Evolutionary conservation across 2,888 invertebrate genomes (phyloP).

Genomic region (Xanthorhoe spadicearia): DNA sequence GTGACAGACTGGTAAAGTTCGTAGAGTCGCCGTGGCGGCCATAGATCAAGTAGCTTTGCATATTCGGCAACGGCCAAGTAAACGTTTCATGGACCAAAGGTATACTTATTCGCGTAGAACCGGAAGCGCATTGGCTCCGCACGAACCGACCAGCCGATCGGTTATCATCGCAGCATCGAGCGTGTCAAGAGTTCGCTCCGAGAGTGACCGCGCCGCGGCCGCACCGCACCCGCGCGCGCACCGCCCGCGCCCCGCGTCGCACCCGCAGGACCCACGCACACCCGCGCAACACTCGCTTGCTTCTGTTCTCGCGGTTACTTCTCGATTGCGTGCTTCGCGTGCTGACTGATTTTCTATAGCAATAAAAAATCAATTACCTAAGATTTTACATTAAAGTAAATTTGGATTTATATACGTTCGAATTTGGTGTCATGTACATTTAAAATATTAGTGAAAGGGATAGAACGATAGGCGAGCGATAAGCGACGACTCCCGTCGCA

Average conservation of each 20-base stretch:
- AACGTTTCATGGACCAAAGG: constrained; percentile 84
- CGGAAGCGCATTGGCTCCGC: constrained; percentile 84
- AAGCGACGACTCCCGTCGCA: constrained; percentile 72
- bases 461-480: constrained; percentile 81
- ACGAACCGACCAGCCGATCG: constrained; percentile 80
- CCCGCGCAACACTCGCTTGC: constrained; percentile 70
- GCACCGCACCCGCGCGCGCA: constrained; percentile 47
- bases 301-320: constrained; percentile 85
- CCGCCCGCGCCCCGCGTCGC: constrained; percentile 47
- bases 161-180: constrained; percentile 73
- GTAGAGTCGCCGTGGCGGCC: constrained; percentile 84
- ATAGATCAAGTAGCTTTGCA: constrained; percentile 84
- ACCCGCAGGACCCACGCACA: constrained; percentile 44
- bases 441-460: constrained; percentile 82
- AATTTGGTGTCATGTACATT: constrained; percentile 86
- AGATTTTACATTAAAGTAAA: constrained; percentile 86
- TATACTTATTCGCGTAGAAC: constrained; percentile 84
- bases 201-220: constrained; percentile 50
- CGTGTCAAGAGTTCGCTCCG: constrained; percentile 71
- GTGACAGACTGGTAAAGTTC: constrained; percentile 85
- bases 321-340: constrained; percentile 86
- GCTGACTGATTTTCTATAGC: constrained; percentile 87
- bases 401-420: constrained; percentile 85
- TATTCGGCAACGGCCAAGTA: constrained; percentile 84
- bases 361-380: constrained; percentile 86